Evolutionary conservation across 2,888 invertebrate genomes (phyloP).

Genomic region (Cheilosia variabilis): DNA sequence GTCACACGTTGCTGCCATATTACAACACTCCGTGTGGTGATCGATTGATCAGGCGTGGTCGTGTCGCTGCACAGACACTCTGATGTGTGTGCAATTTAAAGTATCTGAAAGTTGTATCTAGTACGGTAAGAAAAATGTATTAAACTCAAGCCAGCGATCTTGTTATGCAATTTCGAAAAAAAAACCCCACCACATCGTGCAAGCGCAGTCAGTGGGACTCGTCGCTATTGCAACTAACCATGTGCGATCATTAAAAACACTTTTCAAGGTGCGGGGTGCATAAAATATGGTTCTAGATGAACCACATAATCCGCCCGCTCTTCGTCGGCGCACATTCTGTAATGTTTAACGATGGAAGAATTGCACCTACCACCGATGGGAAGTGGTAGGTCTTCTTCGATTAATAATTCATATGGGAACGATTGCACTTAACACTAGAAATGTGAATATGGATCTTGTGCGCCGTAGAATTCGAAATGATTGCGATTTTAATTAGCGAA

Average conservation of each 20-base stretch:
- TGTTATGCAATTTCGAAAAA: constrained; percentile 37
- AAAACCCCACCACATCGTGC: not conserved
- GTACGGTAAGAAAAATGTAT: constrained; percentile 25
- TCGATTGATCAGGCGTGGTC: constrained; percentile 71
- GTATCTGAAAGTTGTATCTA: constrained; percentile 54
- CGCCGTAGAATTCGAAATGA: constrained; percentile 29
- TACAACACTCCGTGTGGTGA: constrained; percentile 54
- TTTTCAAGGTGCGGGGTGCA: constrained; percentile 29
- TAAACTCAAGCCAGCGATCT: constrained; percentile 28
- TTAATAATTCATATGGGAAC: constrained; percentile 67
- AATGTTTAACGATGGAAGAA: constrained; percentile 3
- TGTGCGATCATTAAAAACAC: constrained; percentile 13
- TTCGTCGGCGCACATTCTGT: not conserved
- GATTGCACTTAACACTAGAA: constrained; percentile 34
- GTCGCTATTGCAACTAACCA: not conserved
- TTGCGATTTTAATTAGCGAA: constrained; percentile 24
- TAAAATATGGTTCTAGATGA: constrained; percentile 34
- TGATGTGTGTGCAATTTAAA: constrained; percentile 8
- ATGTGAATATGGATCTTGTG: constrained; percentile 34
- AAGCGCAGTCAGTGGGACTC: not conserved
- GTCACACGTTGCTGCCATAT: constrained; percentile 21
- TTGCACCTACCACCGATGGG: not conserved
- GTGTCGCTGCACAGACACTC: constrained; percentile 18
- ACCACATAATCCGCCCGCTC: constrained; percentile 17
- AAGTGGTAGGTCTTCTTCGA: constrained; percentile 11